Conservation (phyloP, 2,113 vertebrate species). For the Pseudorhombus dupliciocellatus region DNA sequence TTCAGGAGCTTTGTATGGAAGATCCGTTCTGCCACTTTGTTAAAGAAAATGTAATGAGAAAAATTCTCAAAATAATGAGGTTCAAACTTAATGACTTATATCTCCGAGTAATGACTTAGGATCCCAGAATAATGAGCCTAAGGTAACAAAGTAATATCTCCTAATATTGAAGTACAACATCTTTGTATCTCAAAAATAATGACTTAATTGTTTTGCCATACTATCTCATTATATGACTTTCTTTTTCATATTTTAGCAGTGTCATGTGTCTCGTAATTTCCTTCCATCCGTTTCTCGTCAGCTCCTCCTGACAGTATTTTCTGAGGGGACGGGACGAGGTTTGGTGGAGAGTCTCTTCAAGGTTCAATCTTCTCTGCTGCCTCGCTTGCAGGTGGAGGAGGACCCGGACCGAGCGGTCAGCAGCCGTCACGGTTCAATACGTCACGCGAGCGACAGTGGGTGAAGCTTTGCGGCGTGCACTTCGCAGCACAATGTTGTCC, state of each 20-base stretch:
- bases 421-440: constrained; percentile 33
- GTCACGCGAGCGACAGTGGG: constrained; percentile 20
- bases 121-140: too few relatives aligned
- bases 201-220: too few relatives aligned
- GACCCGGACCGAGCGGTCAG: constrained; percentile 8
- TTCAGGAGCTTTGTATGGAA: background rate
- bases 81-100: background rate
- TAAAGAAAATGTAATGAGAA: background rate
- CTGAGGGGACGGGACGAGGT: background rate
- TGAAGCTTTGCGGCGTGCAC: constrained; percentile 15
- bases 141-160: too few relatives aligned
- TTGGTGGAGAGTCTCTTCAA: constrained; percentile 1
- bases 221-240: too few relatives aligned
- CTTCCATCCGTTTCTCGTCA: background rate
- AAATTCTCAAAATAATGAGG: background rate
- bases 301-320: background rate
- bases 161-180: too few relatives aligned
- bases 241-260: too few relatives aligned
- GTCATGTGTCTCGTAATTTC: too few relatives aligned
- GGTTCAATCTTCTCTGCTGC: constrained; percentile 4
- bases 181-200: too few relatives aligned
- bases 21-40: background rate
- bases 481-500: background rate
- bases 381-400: constrained; percentile 7
- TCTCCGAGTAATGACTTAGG: too few relatives aligned